Conservation (phyloP, 1,140 invertebrate species). For the Ceratoteleas bidentatus region DNA sequence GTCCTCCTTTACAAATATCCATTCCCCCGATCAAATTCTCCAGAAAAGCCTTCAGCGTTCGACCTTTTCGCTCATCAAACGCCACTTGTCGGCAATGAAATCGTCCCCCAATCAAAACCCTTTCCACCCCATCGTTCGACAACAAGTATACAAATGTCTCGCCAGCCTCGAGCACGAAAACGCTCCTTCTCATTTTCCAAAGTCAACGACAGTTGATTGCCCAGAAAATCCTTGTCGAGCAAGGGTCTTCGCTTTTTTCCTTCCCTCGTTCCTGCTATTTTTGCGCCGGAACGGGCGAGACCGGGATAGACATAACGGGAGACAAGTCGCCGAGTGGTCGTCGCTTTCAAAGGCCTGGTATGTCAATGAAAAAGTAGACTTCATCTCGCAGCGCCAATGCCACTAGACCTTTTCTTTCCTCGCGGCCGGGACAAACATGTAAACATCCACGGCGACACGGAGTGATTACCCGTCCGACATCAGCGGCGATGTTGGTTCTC, state of each 20-base stretch:
- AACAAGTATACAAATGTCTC: constrained; percentile 28
- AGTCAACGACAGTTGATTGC: constrained; percentile 57
- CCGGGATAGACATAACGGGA: constrained; percentile 18
- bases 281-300: constrained; percentile 23
- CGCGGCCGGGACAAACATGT: constrained; percentile 56
- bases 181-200: constrained; percentile 50
- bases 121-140: constrained; percentile 10
- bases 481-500: constrained; percentile 46
- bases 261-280: constrained; percentile 30
- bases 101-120: not conserved
- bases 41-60: no score
- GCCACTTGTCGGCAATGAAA: not conserved
- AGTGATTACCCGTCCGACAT: constrained; percentile 65
- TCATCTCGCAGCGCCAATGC: constrained; percentile 50
- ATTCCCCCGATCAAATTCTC: no score
- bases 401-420: constrained; percentile 51
- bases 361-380: constrained; percentile 64
- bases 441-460: constrained; percentile 66
- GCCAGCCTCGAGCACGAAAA: constrained; percentile 13
- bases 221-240: constrained; percentile 46
- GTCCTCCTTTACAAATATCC: no score
- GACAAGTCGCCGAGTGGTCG: constrained; percentile 27
- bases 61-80: no score
- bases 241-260: constrained; percentile 22
- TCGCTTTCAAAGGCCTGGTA: constrained; percentile 53